These are phyloP conservation scores for Eulemur albifrons DNA, from an alignment of 2,797 vertebrate species.

Conservation along the genomic window DNA sequence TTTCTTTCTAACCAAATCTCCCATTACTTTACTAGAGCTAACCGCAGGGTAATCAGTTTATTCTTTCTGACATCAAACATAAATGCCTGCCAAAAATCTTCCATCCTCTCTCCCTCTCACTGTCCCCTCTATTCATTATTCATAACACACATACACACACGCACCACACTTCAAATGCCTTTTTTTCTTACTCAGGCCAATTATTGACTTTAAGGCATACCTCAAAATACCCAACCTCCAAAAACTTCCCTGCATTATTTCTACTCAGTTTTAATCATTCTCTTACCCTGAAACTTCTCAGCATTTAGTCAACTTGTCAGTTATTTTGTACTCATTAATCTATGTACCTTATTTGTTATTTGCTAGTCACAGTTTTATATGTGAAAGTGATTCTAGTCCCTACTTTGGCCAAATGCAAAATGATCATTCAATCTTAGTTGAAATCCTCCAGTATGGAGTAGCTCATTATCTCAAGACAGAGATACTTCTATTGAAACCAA, in stretches of 20 bases:
- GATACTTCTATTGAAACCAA: background rate
- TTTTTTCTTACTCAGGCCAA: background rate
- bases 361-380: slow-evolving; percentile 27
- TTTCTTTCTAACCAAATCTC: slow-evolving; percentile 3
- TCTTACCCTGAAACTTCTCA: background rate
- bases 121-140: background rate
- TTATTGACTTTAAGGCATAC: background rate
- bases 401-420: background rate
- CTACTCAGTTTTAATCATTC: background rate
- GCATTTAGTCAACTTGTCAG: background rate
- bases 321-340: background rate
- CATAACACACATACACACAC: background rate
- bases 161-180: background rate
- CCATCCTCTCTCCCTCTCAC: background rate
- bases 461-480: background rate
- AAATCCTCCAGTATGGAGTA: background rate
- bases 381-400: slow-evolving; percentile 11
- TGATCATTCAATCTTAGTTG: background rate
- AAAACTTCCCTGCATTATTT: background rate
- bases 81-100: slow-evolving; percentile 1
- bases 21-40: background rate
- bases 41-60: background rate
- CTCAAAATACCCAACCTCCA: background rate
- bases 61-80: background rate
- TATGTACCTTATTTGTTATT: background rate